Evolutionary conservation across 37 sponge, comb jelly and placozoan species (phyloP).

Genomic region (Dysidea cf. avara): DNA sequence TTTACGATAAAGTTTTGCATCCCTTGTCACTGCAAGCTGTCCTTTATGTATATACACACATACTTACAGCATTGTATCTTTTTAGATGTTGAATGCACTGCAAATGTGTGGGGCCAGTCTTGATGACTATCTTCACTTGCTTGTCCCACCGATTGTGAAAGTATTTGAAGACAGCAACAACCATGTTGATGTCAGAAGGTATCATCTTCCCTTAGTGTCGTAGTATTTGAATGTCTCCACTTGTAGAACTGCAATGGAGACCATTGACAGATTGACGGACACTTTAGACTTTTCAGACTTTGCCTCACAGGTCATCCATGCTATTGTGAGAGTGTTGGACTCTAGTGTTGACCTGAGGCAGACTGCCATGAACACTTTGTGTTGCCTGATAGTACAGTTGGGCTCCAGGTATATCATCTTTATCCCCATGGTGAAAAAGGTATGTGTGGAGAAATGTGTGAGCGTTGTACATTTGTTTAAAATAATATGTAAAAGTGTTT

Average conservation of each 20-base stretch:
- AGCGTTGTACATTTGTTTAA: neutral
- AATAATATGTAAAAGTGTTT: neutral
- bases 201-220: conserved; percentile 1
- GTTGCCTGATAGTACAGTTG: conserved; percentile 70
- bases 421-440: conserved; percentile 80
- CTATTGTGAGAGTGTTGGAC: conserved; percentile 70
- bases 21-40: no score
- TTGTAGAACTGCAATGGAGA: conserved; percentile 71
- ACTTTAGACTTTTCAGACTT: conserved; percentile 88
- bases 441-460: no score
- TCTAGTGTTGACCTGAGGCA: conserved; percentile 65
- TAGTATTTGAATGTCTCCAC: neutral
- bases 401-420: conserved; percentile 83
- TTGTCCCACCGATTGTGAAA: conserved; percentile 88
- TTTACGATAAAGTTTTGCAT: no score
- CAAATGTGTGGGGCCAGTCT: conserved; percentile 88
- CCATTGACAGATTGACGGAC: conserved; percentile 65
- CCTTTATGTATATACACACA: neutral
- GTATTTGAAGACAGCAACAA: conserved; percentile 55
- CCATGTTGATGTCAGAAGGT: conserved; percentile 71
- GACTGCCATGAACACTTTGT: conserved; percentile 77
- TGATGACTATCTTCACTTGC: conserved; percentile 92
- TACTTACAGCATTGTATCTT: neutral
- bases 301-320: conserved; percentile 89
- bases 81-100: conserved; percentile 81